Evolutionary conservation across 2,797 vertebrate species (phyloP).

Genomic region (Sylvilagus floridanus): DNA sequence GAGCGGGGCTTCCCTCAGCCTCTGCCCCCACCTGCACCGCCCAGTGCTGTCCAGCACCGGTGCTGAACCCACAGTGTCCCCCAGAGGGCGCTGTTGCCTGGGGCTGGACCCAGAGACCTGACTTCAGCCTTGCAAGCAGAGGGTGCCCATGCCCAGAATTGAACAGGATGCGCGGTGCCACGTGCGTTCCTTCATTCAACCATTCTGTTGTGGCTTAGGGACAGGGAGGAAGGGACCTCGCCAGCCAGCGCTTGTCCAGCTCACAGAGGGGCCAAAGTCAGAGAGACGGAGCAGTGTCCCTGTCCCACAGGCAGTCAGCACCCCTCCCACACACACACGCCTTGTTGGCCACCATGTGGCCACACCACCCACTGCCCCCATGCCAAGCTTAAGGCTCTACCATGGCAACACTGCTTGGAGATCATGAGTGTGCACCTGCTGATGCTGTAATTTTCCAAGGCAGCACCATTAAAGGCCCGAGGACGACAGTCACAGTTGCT

Average conservation of each 20-base stretch:
- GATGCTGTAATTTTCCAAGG: constrained; percentile 32
- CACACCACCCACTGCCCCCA: background rate
- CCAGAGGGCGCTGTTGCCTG: constrained; percentile 47
- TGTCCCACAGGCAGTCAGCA: background rate
- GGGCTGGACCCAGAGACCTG: background rate
- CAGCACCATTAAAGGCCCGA: background rate
- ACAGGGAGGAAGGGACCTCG: too few species aligned
- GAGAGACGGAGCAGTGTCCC: background rate
- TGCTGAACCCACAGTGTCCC: background rate
- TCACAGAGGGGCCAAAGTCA: background rate
- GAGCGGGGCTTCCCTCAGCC: background rate
- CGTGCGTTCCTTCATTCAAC: background rate
- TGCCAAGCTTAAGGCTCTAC: background rate
- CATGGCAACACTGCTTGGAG: background rate
- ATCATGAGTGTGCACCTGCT: background rate
- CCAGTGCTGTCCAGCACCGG: background rate
- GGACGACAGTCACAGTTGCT: background rate
- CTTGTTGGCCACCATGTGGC: too few species aligned
- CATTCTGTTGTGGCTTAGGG: background rate
- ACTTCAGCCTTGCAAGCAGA: background rate
- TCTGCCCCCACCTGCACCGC: too few species aligned
- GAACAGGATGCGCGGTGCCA: background rate
- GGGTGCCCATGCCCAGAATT: background rate
- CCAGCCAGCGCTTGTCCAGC: background rate
- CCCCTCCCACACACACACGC: too few species aligned